Base-by-base conservation (phyloP, 1,140 invertebrate species). In the Cyphomyrmex costatus region DNA sequence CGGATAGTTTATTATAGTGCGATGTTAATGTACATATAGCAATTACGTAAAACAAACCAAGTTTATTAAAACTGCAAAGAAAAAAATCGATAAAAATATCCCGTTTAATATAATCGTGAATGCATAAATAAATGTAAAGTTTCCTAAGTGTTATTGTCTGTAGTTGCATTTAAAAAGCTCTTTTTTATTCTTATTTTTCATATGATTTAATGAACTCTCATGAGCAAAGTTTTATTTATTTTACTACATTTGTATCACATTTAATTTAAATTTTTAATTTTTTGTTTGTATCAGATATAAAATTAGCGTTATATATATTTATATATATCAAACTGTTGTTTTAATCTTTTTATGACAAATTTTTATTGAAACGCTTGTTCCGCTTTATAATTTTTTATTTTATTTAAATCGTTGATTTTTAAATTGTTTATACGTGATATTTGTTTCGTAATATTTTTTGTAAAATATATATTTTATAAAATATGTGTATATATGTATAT, bases 1-100 rank as follows among this genome's bases (percentile, higher is more conserved):
- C n/a, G 19, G 2, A 74, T 74, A 16, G 68, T 82, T 82, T 21
- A 42, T 42, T 42, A 56, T 60, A 56, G 19, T 49, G 63, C 7
- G 36, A 71, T 46, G 68, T 30, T 19, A 71, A 73, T 61, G 46
- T 49, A 49, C 46, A 30, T 33, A 21, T 60, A 49, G 51, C 14
- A 24, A 24, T n/a, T 30, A 63, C 5, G n/a, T 74, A 83, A 74
- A 74, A 33, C 7, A 46, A 36, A 12, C 0, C 24, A 53, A 60
- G 33, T 42, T 87, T 86, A 46, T 76, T 82, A 70, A 63, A 87
- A 79, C n/a, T n/a, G 27, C 3, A 46, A 12, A 30, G n/a, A n/a
- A 12, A 46, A 19, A 73, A 68, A 36, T 30, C 24, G 68, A 71
- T 14, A 3, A 42, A 51, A 86, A 78, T n/a, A 7, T 86, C 16